Evolutionary conservation across 2,888 invertebrate species (phyloP).

Genomic region (Ophion ventricosus): DNA sequence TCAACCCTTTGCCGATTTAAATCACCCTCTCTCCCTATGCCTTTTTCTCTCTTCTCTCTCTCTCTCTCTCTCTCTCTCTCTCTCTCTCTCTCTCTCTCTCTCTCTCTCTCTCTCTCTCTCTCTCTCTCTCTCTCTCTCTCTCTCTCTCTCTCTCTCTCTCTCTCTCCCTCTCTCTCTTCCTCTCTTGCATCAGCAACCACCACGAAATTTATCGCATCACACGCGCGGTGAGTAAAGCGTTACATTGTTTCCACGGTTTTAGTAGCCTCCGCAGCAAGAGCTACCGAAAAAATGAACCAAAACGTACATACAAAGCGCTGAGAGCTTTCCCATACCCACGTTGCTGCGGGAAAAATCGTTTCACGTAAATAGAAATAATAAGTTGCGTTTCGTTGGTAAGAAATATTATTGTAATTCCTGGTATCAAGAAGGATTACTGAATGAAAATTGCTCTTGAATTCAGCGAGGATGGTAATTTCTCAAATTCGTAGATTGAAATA

Average conservation of each 20-base stretch:
- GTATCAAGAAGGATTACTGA: no score
- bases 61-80: constrained; percentile 22
- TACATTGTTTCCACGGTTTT: constrained; percentile 36
- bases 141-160: constrained; percentile 5
- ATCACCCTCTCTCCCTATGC: constrained; percentile 23
- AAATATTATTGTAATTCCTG: not conserved
- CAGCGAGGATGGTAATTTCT: no score
- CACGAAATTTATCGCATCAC: constrained; percentile 45
- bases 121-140: constrained; percentile 3
- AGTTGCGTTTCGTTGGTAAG: not conserved
- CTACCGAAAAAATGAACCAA: not conserved
- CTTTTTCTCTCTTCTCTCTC: not conserved
- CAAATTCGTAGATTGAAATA: no score
- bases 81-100: constrained; percentile 30
- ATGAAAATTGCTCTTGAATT: no score
- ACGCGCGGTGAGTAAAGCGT: constrained; percentile 35
- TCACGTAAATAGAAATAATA: not conserved
- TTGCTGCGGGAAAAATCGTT: not conserved
- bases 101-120: constrained; percentile 9
- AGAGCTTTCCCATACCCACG: not conserved
- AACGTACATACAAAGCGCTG: not conserved
- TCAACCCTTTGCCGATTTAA: constrained; percentile 44
- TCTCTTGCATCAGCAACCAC: constrained; percentile 23
- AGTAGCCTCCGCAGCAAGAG: not conserved
- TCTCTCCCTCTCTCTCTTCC: constrained; percentile 1